phyloP scores from a whole-genome alignment of 2,797 vertebrate species.

The Perodicticus potto region DNA sequence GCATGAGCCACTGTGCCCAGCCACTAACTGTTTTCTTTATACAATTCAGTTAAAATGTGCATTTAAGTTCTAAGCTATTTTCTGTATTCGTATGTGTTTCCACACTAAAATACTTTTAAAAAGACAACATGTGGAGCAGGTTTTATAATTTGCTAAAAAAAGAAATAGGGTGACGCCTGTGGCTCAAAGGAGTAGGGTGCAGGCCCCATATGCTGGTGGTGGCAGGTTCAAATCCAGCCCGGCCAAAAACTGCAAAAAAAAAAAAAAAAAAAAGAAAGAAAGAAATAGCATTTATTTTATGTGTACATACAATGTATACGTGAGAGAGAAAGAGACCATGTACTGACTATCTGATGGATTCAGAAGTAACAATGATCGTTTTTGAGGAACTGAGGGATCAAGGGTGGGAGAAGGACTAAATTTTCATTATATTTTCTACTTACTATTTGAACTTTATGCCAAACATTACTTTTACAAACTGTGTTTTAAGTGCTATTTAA shows the following conservation, averaged over 20 bases:
- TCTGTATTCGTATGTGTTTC: not conserved
- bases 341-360: not conserved
- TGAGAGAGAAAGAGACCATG: not conserved
- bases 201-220: too few species aligned
- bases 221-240: too few species aligned
- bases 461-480: slow-evolving; percentile 8
- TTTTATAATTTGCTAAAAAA: not conserved
- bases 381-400: not conserved
- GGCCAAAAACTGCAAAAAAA: too few species aligned
- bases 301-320: not conserved
- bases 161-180: too few species aligned
- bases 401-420: not conserved
- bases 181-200: too few species aligned
- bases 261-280: too few species aligned
- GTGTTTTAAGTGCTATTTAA: slow-evolving; percentile 1
- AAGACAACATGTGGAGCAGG: not conserved
- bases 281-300: not conserved
- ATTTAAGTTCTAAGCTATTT: slow-evolving; percentile 21
- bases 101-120: slow-evolving; percentile 2
- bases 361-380: not conserved
- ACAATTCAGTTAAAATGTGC: slow-evolving; percentile 36
- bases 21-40: not conserved
- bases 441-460: not conserved
- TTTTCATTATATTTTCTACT: not conserved
- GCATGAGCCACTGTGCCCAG: too few species aligned